Evolutionary conservation across 2,113 vertebrate species (phyloP).

Genomic region (Cyprinodon tularosa): DNA sequence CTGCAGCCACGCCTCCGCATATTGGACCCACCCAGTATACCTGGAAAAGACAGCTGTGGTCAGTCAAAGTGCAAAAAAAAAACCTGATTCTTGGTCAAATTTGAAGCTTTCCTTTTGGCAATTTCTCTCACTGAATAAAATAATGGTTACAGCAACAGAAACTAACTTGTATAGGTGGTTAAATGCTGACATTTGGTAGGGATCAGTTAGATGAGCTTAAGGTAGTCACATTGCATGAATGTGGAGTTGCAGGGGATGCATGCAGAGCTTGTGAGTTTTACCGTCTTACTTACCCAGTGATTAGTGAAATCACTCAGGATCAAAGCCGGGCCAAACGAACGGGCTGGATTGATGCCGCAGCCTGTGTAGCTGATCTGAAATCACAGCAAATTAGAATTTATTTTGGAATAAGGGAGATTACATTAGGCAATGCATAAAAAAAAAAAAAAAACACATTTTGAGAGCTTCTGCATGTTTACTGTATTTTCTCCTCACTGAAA

Average conservation of each 20-base stretch:
- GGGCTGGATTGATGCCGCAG: constrained; percentile 96
- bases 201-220: constrained; percentile 37
- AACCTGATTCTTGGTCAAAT: not conserved
- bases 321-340: constrained; percentile 92
- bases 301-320: constrained; percentile 85
- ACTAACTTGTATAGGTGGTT: constrained; percentile 66
- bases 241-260: constrained; percentile 28
- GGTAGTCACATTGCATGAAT: constrained; percentile 21
- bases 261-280: not conserved
- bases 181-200: not conserved
- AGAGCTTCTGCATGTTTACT: not conserved
- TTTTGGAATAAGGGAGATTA: not conserved
- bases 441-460: not conserved
- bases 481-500: not conserved
- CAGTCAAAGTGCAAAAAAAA: constrained; percentile 13
- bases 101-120: constrained; percentile 12
- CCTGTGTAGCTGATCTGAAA: constrained; percentile 95
- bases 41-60: constrained; percentile 51
- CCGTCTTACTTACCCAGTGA: constrained; percentile 89
- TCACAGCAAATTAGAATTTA: constrained; percentile 7
- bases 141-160: constrained; percentile 46
- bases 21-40: constrained; percentile 86
- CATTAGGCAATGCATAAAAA: not conserved
- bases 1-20: constrained; percentile 79
- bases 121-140: constrained; percentile 1